These are phyloP conservation scores for Palythoa caribaeorum DNA, from an alignment of 92 coral and sea anemone species.

Conservation along the genomic window DNA sequence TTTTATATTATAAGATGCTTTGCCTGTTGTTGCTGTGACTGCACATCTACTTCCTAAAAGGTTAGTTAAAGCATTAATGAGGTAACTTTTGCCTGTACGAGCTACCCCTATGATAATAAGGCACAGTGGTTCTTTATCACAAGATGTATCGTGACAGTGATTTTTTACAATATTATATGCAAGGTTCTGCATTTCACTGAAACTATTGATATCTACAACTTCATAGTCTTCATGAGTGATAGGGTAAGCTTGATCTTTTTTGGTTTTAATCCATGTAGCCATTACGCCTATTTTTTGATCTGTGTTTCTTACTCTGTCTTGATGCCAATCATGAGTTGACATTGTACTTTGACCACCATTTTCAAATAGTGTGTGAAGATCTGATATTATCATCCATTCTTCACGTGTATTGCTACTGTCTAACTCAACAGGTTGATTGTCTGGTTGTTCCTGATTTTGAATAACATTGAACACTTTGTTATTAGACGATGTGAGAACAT, in stretches of 20 bases:
- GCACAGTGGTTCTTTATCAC: slow-evolving; percentile 31
- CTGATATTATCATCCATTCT: slow-evolving; percentile 32
- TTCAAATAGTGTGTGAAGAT: slow-evolving; percentile 52
- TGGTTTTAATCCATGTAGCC: slow-evolving; percentile 54
- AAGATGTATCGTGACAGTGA: slow-evolving; percentile 53
- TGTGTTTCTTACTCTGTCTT: slow-evolving; percentile 38
- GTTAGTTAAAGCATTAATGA: slow-evolving; percentile 40
- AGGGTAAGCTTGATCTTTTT: slow-evolving; percentile 41
- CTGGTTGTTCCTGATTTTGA: slow-evolving; percentile 52
- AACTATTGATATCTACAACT: slow-evolving; percentile 56
- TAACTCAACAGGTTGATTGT: slow-evolving; percentile 40
- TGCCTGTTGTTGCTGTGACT: slow-evolving; percentile 37
- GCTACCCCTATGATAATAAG: slow-evolving; percentile 22
- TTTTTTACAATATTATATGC: slow-evolving; percentile 55
- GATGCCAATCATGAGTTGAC: slow-evolving; percentile 52
- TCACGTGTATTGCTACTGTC: slow-evolving; percentile 42
- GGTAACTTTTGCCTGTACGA: neutral
- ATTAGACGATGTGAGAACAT: no score
- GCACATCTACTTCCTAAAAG: slow-evolving; percentile 39
- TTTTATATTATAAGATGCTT: slow-evolving; percentile 41
- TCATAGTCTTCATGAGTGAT: slow-evolving; percentile 32
- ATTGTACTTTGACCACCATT: slow-evolving; percentile 26
- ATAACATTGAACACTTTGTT: no score
- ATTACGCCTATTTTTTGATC: slow-evolving; percentile 41
- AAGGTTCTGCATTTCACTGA: slow-evolving; percentile 58